These are phyloP conservation scores for Pomatorhinus ruficollis DNA, from an alignment of 2,113 vertebrate species.

Conservation along the genomic window DNA sequence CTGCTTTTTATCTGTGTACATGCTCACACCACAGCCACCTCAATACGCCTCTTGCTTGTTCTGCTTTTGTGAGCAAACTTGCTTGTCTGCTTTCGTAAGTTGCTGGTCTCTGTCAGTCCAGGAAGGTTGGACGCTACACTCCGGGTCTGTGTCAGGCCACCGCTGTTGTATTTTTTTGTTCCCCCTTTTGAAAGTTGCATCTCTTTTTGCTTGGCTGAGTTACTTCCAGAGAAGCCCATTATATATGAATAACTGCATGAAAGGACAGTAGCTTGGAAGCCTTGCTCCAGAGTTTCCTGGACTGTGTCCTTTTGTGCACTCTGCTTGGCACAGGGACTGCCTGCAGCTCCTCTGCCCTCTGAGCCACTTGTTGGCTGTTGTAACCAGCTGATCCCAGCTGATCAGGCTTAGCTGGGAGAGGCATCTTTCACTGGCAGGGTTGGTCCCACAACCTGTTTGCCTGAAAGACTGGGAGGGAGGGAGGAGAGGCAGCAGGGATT, in stretches of 20 bases:
- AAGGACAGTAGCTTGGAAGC: neutral
- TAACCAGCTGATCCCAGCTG: constrained; percentile 27
- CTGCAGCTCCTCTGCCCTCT: neutral
- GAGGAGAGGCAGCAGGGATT: neutral
- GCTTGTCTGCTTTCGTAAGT: neutral
- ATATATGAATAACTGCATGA: neutral
- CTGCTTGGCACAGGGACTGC: neutral
- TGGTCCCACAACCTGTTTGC: neutral
- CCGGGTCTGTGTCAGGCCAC: neutral
- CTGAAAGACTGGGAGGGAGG: neutral
- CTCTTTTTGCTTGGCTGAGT: neutral
- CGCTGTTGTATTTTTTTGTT: neutral
- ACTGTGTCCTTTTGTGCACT: neutral
- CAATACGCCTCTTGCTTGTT: neutral
- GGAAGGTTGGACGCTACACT: neutral
- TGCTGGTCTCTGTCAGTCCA: neutral
- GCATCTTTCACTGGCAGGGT: neutral
- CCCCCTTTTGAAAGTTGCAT: neutral
- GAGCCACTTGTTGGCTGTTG: neutral
- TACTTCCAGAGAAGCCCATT: neutral
- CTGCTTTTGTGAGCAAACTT: neutral
- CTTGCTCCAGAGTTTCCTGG: neutral
- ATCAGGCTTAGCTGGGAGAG: neutral
- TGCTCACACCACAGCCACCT: neutral
- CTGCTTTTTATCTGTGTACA: neutral